These are phyloP conservation scores for Parauchenoglanis punctatus DNA, from an alignment of 2,797 vertebrate species.

Conservation along the genomic window DNA sequence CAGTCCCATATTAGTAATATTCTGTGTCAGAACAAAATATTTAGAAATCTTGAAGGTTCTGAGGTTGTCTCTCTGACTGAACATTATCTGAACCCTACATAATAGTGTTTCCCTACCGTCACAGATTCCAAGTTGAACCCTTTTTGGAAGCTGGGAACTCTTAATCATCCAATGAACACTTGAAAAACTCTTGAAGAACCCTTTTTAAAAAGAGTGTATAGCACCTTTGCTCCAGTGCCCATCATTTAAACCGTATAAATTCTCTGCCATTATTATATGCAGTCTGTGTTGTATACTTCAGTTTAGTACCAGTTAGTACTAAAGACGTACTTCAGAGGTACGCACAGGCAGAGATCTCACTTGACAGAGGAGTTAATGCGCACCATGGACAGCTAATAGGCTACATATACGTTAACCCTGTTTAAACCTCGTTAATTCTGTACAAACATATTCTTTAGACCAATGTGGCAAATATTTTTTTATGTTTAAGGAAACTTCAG, in stretches of 20 bases:
- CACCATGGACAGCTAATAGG: neutral
- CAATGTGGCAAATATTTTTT: neutral
- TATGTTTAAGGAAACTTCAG: neutral
- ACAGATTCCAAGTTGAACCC: neutral
- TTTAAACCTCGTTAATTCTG: neutral
- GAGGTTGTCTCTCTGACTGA: neutral
- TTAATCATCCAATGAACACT: neutral
- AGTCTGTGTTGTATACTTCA: neutral
- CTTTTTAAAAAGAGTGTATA: neutral
- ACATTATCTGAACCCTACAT: too few species aligned
- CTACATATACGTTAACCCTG: neutral
- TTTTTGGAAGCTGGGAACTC: conserved; percentile 8
- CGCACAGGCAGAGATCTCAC: neutral
- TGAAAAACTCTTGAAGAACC: neutral
- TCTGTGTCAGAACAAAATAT: neutral
- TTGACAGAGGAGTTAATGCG: neutral
- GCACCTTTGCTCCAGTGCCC: neutral
- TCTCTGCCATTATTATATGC: neutral
- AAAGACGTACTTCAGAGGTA: neutral
- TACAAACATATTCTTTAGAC: neutral
- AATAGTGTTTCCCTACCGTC: neutral
- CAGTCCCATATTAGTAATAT: neutral
- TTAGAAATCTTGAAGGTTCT: neutral
- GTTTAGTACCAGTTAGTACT: neutral
- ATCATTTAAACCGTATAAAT: neutral